Evolutionary conservation across 2,888 invertebrate genomes (phyloP).

Genomic region (Chalcis sispes): DNA sequence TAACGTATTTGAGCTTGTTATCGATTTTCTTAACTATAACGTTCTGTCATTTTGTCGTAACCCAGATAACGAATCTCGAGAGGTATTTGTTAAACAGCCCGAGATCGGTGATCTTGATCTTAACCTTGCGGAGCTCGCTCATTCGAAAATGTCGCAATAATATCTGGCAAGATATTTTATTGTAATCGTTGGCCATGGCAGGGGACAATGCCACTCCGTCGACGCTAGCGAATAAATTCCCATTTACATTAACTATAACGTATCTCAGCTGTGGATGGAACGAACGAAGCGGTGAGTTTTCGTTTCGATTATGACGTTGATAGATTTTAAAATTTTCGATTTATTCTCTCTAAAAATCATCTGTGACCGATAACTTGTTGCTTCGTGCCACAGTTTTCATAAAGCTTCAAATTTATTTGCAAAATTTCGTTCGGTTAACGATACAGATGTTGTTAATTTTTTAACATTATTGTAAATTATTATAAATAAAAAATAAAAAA

Average conservation of each 20-base stretch:
- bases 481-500: no score
- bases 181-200: slow-evolving; percentile 58
- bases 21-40: slow-evolving; percentile 58
- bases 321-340: no score
- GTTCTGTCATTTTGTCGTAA: slow-evolving; percentile 58
- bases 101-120: slow-evolving; percentile 61
- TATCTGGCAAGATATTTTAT: slow-evolving; percentile 56
- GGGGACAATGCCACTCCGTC: slow-evolving; percentile 57
- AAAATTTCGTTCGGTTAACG: no score
- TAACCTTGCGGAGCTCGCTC: slow-evolving; percentile 57
- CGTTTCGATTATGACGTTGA: neutral
- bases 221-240: slow-evolving; percentile 57
- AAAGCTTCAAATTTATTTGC: no score
- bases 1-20: slow-evolving; percentile 33
- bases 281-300: neutral
- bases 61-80: slow-evolving; percentile 58
- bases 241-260: slow-evolving; percentile 57
- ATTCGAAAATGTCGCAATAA: slow-evolving; percentile 57
- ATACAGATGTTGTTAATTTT: no score
- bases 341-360: no score
- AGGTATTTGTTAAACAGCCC: slow-evolving; percentile 58
- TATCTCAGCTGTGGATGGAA: slow-evolving; percentile 54
- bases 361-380: no score
- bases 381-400: no score
- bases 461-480: no score